These are phyloP conservation scores for Tragopan temminckii DNA, from an alignment of 2,797 vertebrate genomes.

Conservation along the genomic window DNA sequence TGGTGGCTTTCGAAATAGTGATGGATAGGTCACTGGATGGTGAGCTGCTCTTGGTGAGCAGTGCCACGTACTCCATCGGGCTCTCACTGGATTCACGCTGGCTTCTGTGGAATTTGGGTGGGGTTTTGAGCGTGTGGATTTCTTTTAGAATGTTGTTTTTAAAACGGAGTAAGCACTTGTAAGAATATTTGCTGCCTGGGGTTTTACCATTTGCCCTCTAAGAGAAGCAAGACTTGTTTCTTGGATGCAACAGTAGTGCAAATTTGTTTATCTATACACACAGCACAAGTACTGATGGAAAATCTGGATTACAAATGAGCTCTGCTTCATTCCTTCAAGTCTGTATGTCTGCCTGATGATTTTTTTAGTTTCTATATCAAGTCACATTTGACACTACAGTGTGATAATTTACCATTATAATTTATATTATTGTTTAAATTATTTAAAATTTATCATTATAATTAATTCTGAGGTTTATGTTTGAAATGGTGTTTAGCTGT, in stretches of 20 bases:
- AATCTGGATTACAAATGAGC: not conserved
- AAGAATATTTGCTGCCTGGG: not conserved
- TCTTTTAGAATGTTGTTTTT: not conserved
- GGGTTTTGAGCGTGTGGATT: not conserved
- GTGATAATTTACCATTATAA: not conserved
- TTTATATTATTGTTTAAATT: no score
- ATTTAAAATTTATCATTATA: not conserved
- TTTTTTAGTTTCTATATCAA: not conserved
- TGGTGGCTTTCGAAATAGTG: not conserved
- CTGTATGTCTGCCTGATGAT: not conserved
- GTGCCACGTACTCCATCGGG: not conserved
- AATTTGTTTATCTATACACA: not conserved
- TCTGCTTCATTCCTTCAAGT: not conserved
- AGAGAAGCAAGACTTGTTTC: not conserved
- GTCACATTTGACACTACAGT: not conserved
- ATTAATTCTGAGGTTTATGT: not conserved
- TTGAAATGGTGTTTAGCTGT: not conserved
- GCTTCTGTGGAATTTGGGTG: slow-evolving; percentile 33
- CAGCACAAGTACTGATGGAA: not conserved
- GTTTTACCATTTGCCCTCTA: not conserved
- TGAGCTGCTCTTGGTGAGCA: not conserved
- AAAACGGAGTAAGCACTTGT: not conserved
- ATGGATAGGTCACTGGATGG: not conserved
- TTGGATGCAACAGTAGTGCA: not conserved
- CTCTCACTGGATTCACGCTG: not conserved